Base-by-base conservation (phyloP, 2,113 vertebrate genomes). In the Catharus fuscescens region DNA sequence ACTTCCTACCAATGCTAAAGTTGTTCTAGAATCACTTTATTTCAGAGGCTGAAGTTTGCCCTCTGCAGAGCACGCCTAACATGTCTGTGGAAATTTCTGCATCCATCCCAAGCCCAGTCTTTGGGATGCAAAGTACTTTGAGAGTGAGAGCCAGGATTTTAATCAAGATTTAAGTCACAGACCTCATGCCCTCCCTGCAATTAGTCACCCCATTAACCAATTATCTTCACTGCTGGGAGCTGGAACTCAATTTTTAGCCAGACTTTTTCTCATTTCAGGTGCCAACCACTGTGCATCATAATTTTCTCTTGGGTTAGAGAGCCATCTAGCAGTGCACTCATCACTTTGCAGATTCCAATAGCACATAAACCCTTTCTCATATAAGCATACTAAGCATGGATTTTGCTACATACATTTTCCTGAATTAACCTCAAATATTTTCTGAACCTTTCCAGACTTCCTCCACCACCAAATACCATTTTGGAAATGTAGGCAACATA, bases 161-260 rank as follows among this genome's bases (percentile, higher is more conserved):
- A 86, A 88, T 88, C 59, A 94, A 90, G 50, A 94, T 91, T 93
- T 85, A 79, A 92, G 61, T 87, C 80, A 84, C 56, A 91, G 26
- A 69, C 42, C 57, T 84, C 61, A 60, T 71, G 67, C 38, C 44
- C 52, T 80, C 78, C 47, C 44, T 81, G 40, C 81, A 93, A 93
- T 96, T 95, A 80, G 52, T 93, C 87, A 88, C 70, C 67, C 64
- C 40, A 80, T 94, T 96, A 90, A 69, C 26, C 42, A 82, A 90
- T 88, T 95, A 94, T 62, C 85, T 47, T 92, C 90, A 13, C 87
- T 90, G 81, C 6, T 82, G 73, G 56, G 28, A 89, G 69, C 42
- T 87, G 81, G 59, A 76, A 65, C 50, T 65, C 16, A 7, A 26
- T 61, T 85, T 96, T 84, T 9, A 85, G 48, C 45, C 62, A 59